Base-by-base conservation (phyloP, 2,888 invertebrate species). In the Cheilosia variabilis region DNA sequence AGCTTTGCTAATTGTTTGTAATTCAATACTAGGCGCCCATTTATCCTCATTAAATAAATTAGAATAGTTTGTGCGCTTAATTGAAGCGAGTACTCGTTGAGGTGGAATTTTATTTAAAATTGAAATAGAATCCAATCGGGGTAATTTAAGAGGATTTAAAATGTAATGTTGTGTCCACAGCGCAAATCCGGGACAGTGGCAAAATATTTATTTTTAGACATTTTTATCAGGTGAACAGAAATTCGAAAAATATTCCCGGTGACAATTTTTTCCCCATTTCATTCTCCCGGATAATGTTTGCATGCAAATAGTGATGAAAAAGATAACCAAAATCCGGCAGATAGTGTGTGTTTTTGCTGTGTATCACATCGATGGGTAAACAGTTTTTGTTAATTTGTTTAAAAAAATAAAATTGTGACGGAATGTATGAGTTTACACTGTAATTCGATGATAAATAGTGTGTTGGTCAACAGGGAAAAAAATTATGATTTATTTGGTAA, bases 71-170 rank as follows among this genome's bases (percentile, higher is more conserved):
- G 37, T 4, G 37, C 4, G 13, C 34, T 34, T 34, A 34, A 34
- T 34, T 34, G 34, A 10, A 37, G 13, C 13, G 6, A 27, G 27
- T 6, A 27, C 27, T 27, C 1, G 10, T 37, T 13, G 37, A 10
- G 13, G 37, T 37, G 13, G 37, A 15, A 13, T 52, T 22, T 24
- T 53, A 24, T 53, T 55, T 31, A 31, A 31, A 31, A 55, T 55
- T 55, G 15, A 55, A 55, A 31, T 17, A 17, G 9, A n/a, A 55
- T 55, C 17, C 17, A 31, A 55, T 55, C 17, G 34, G 9, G 55
- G 55, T n/a, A 17, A 31, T 55, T 55, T 55, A 55, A 55, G 55
- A 31, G 34, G 31, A 55, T 55, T 55, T 34, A 55, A 31, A 55
- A 9, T 45, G 17, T 17, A n/a, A 45, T 45, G 15, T 17, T n/a